A percentile compares a stretch with the other conserved stretches of the same genome.
Conservation (phyloP, 2,888 invertebrate species). For the Drosophila fulvimacula region DNA sequence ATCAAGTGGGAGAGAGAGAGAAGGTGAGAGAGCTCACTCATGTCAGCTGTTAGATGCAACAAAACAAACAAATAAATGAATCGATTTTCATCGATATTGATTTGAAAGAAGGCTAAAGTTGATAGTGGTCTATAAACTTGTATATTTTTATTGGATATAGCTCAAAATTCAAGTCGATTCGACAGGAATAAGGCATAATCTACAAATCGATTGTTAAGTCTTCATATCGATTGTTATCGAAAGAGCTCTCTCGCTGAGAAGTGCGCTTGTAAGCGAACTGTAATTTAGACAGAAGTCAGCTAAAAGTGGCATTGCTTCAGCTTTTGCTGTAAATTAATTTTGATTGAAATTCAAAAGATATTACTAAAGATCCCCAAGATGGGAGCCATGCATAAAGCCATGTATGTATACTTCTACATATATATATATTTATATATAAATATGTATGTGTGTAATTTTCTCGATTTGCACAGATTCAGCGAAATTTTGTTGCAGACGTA, state of each 20-base stretch:
- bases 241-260: no score
- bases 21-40: background rate
- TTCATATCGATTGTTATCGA: background rate
- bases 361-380: constrained; percentile 2
- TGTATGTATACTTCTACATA: background rate
- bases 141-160: no score
- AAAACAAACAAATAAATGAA: no score
- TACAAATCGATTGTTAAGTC: background rate
- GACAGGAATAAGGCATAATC: no score
- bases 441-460: constrained; percentile 20
- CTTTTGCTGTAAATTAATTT: background rate
- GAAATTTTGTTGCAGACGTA: constrained; percentile 41
- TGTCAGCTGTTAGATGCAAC: no score
- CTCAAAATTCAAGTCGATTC: no score
- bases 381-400: background rate
- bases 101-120: no score
- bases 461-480: constrained; percentile 68
- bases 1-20: background rate
- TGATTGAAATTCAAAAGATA: constrained; percentile 2
- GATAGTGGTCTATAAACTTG: no score
- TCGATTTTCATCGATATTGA: background rate
- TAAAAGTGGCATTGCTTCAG: background rate
- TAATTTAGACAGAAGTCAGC: background rate
- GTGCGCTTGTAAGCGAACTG: background rate
- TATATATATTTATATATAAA: background rate